phyloP scores from a whole-genome alignment of 2,797 vertebrate species.

The Phrynocephalus guinanensis region DNA sequence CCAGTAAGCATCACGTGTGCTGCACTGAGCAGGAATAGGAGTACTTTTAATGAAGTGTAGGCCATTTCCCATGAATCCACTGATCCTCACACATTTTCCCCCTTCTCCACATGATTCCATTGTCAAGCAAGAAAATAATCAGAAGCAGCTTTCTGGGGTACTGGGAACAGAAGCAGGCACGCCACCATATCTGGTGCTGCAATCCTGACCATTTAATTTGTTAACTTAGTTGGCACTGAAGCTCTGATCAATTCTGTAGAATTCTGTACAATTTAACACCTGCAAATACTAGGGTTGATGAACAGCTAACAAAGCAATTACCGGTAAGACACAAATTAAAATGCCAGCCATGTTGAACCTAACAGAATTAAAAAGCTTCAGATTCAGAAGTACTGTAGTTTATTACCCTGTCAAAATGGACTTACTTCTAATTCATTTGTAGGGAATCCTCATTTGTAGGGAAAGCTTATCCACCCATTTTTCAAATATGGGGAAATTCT shows the following conservation, averaged over 20 bases:
- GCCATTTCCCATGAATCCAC: neutral
- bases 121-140: neutral
- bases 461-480: neutral
- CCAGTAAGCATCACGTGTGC: neutral
- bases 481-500: neutral
- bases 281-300: neutral
- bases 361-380: neutral
- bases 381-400: neutral
- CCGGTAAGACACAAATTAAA: neutral
- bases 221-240: neutral
- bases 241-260: neutral
- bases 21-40: neutral
- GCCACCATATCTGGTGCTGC: neutral
- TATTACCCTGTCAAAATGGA: neutral
- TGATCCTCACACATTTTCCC: neutral
- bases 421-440: neutral
- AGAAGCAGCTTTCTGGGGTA: neutral
- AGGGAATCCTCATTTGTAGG: neutral
- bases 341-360: neutral
- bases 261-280: neutral
- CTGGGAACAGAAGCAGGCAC: neutral
- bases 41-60: neutral
- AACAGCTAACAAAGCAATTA: neutral
- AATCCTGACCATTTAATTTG: neutral
- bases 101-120: neutral